Percentiles rank a stretch among this genome's conserved stretches.
Evolutionary conservation across 2,113 vertebrate species (phyloP).

Genomic region (Saiga tatarica): DNA sequence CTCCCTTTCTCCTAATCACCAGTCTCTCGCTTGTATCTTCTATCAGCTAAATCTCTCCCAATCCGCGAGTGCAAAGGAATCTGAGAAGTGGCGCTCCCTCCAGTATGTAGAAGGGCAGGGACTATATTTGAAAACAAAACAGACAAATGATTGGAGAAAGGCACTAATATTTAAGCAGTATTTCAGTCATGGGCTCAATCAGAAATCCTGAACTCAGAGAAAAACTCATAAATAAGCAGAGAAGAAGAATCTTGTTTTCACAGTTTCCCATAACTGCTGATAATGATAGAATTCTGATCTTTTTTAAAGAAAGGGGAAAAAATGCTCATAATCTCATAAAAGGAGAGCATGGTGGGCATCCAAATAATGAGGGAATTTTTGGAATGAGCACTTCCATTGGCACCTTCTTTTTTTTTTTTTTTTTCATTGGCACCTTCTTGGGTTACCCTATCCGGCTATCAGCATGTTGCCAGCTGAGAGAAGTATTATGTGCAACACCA

Average conservation of each 20-base stretch:
- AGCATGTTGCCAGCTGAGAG: not conserved
- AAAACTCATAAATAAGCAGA: not conserved
- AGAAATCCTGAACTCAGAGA: not conserved
- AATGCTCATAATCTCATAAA: not conserved
- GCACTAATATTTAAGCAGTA: not conserved
- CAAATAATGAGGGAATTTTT: not conserved
- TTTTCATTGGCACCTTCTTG: not conserved
- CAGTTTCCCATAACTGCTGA: not conserved
- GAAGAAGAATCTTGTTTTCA: not conserved
- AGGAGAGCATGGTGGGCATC: not conserved
- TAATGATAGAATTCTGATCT: not conserved
- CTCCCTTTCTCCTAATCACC: not conserved
- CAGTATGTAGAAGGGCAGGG: not conserved
- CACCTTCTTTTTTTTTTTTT: too few relatives aligned
- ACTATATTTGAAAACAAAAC: not conserved
- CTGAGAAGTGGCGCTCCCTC: not conserved
- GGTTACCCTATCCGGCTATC: not conserved
- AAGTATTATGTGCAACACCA: not conserved
- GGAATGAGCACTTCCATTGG: not conserved
- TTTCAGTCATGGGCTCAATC: not conserved
- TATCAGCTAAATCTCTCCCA: not conserved
- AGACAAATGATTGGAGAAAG: not conserved
- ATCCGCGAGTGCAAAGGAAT: not conserved
- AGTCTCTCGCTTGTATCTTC: not conserved
- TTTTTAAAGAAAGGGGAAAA: constrained; percentile 1